These are phyloP conservation scores for Drosophila bocqueti DNA, from an alignment of 1,140 invertebrate genomes.

Conservation along the genomic window DNA sequence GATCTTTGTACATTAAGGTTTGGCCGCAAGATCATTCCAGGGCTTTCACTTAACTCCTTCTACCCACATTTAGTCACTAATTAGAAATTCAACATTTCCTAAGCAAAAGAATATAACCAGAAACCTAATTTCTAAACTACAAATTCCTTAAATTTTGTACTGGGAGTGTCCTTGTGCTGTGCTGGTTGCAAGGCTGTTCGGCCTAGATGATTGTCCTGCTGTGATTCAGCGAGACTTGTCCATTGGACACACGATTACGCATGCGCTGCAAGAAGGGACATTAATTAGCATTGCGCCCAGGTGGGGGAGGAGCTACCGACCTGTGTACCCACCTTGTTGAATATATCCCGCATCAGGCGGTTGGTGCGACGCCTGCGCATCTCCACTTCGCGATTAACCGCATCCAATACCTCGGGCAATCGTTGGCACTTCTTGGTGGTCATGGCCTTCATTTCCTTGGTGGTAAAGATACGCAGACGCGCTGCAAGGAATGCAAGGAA, in stretches of 20 bases:
- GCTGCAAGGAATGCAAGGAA: constrained; percentile 47
- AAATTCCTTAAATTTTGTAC: constrained; percentile 5
- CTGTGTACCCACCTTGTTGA: constrained; percentile 45
- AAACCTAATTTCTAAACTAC: not conserved
- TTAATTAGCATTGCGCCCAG: too few relatives aligned
- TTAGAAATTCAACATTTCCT: not conserved
- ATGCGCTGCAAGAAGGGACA: constrained; percentile 56
- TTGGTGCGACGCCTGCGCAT: constrained; percentile 69
- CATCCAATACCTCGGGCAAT: constrained; percentile 74
- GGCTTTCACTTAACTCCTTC: not conserved
- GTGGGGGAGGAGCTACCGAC: too few relatives aligned
- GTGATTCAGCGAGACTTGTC: constrained; percentile 76
- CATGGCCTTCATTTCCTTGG: constrained; percentile 80
- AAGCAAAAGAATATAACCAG: not conserved
- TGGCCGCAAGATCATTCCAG: not conserved
- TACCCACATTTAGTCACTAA: not conserved
- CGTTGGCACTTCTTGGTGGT: constrained; percentile 66
- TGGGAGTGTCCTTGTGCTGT: constrained; percentile 1
- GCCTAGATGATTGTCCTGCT: constrained; percentile 74
- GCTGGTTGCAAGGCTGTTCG: not conserved
- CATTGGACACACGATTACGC: constrained; percentile 68
- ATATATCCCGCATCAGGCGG: constrained; percentile 76
- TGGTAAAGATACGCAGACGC: constrained; percentile 66
- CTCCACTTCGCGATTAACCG: constrained; percentile 46
- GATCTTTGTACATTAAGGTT: not conserved